Evolutionary conservation across 2,888 invertebrate genomes (phyloP).

Genomic region (Urechis unicinctus): DNA sequence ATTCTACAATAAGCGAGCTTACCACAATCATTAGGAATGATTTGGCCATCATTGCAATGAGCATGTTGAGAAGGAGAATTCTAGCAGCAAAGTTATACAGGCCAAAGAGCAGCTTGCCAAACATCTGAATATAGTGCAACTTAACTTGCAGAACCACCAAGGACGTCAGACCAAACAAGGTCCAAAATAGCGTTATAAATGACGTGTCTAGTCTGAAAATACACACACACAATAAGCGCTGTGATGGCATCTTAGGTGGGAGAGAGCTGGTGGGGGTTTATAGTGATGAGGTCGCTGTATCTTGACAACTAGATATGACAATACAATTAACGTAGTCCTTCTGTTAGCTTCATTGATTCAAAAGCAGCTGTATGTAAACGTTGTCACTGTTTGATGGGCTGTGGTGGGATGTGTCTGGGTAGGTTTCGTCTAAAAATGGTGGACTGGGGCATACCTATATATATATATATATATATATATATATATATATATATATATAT

Average conservation of each 20-base stretch:
- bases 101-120: slow-evolving; percentile 22
- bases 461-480: no score
- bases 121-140: slow-evolving; percentile 16
- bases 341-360: neutral
- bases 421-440: no score
- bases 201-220: slow-evolving; percentile 47
- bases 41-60: slow-evolving; percentile 43
- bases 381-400: no score
- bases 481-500: no score
- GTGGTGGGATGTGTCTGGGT: no score
- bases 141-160: slow-evolving; percentile 17
- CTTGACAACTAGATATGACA: neutral
- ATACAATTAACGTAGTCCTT: neutral
- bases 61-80: slow-evolving; percentile 37
- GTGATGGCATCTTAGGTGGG: no score
- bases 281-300: no score
- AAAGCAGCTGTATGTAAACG: no score
- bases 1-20: no score
- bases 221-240: no score
- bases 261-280: neutral
- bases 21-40: slow-evolving; percentile 37
- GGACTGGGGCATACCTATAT: no score
- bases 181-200: slow-evolving; percentile 53
- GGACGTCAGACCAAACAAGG: slow-evolving; percentile 45
- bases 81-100: slow-evolving; percentile 30